These are phyloP conservation scores for Melozone crissalis DNA, from an alignment of 2,113 vertebrate species.

Conservation along the genomic window DNA sequence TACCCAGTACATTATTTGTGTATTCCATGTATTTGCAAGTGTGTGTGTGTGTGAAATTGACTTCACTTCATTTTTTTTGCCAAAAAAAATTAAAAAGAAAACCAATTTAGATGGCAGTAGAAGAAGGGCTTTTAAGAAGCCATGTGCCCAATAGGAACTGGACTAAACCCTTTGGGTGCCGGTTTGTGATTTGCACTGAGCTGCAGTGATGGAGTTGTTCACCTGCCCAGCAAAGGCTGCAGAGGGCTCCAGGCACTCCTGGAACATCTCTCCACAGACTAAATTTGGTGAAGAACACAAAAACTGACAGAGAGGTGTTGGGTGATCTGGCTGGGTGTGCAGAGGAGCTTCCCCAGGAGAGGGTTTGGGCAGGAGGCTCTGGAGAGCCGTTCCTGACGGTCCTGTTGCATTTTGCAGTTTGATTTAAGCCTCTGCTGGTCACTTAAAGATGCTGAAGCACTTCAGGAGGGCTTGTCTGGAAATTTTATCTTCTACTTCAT, in stretches of 20 bases:
- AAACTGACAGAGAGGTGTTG: not conserved
- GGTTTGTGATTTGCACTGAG: not conserved
- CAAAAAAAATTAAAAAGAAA: not conserved
- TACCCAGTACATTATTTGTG: not conserved
- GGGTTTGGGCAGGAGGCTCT: not conserved
- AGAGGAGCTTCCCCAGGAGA: not conserved
- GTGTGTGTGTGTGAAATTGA: not conserved
- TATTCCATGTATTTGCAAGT: not conserved
- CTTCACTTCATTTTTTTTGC: not conserved
- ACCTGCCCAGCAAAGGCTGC: not conserved
- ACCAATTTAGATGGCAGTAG: not conserved
- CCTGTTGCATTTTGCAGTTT: not conserved
- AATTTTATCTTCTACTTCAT: not conserved
- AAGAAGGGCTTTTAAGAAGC: not conserved
- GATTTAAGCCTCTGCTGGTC: not conserved
- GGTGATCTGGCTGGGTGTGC: fast-evolving
- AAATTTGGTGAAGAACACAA: not conserved
- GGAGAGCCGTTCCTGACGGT: not conserved
- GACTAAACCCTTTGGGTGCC: not conserved
- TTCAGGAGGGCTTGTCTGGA: not conserved
- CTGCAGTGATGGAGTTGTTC: fast-evolving
- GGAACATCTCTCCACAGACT: not conserved
- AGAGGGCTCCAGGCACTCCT: not conserved
- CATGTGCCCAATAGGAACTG: fast-evolving
- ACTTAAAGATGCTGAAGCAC: not conserved